Conservation (phyloP, 2,797 vertebrate species). For the Lepidocolaptes lacrymiger region DNA sequence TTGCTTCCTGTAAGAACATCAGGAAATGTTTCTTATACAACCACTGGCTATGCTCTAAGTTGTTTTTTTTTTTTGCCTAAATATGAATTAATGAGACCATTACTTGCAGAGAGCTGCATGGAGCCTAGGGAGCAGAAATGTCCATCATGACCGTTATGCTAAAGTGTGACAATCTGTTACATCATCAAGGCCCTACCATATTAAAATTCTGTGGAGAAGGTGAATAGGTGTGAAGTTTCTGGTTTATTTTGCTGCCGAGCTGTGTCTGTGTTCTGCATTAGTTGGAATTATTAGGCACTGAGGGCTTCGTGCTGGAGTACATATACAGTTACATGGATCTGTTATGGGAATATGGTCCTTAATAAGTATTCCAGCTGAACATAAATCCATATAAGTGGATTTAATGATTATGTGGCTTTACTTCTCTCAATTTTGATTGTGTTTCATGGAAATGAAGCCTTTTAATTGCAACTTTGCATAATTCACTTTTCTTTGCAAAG, state of each 20-base stretch:
- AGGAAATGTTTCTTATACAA: neutral
- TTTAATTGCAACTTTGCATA: neutral
- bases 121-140: neutral
- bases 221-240: neutral
- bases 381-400: neutral
- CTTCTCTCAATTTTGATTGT: neutral
- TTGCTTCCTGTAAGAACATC: slow-evolving; percentile 4
- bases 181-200: neutral
- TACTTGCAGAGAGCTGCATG: neutral
- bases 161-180: neutral
- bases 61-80: neutral
- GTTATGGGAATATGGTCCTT: neutral
- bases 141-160: accelerated
- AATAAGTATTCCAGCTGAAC: neutral
- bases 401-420: neutral
- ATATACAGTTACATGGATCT: neutral
- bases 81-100: neutral
- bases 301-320: neutral
- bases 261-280: neutral
- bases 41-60: neutral
- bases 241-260: neutral
- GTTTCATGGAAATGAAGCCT: neutral
- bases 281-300: neutral
- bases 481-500: neutral
- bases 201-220: neutral